Evolutionary conservation across 2,113 vertebrate species (phyloP), one percentile per base, ranked within the genome.

Genomic region (Antigone vipio): DNA sequence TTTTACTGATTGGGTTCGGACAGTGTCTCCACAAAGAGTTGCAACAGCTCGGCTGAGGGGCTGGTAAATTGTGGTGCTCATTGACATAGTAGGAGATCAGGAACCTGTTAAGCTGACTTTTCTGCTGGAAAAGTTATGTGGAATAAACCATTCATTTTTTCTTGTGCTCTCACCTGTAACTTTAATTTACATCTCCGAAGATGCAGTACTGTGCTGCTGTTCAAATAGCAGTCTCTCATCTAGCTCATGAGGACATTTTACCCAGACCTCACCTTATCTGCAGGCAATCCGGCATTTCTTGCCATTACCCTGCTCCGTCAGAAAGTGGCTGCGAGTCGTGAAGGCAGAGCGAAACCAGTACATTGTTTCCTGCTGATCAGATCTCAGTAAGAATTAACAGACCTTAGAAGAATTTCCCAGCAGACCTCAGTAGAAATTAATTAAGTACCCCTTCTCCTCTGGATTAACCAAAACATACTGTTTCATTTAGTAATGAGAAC

Each of bases 381-480:
- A 95, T 95, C 91, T 95, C 89, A 78, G 52, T 77, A 95, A 95
- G 95, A 97, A 95, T 96, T 97, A 97, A 91, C 89, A 95, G 94
- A 92, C 94, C 89, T 89, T 95, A 94, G 91, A 94, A 92, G 89
- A 96, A 96, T 96, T 96, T 96, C 94, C 94, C 96, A 86, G 52
- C 73, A 96, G 95, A 95, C 84, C 66, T 87, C 1, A 0, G 73
- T 10, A 91, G 80, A 96, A 84, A 95, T 97, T 95, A 96, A 95
- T 96, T 96, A 96, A 95, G 80, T 89, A 82, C 34, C 77, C 60
- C 40, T 91, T 92, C 89, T 82, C 77, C 68, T 85, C 52, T 91
- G 87, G 73, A 91, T 95, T 92, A 96, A 95, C 73, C 32, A 60
- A 89, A 92, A 60, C 18, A 34, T 34, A 68, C 45, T 24, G 34